phyloP scores from a whole-genome alignment of 2,888 invertebrate species.

The Ophioninae sp. region DNA sequence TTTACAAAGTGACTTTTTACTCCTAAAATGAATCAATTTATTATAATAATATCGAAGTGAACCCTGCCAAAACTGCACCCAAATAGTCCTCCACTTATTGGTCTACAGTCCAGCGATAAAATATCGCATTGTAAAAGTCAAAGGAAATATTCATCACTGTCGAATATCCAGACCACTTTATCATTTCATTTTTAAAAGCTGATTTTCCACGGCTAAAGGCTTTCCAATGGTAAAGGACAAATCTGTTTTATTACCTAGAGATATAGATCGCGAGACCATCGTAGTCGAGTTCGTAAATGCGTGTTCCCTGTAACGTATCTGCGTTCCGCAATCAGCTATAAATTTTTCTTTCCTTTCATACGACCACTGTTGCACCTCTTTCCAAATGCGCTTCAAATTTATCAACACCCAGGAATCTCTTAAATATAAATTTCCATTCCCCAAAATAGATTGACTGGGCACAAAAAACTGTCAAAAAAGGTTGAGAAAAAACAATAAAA shows the following conservation, averaged over 20 bases:
- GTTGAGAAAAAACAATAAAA: neutral
- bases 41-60: neutral
- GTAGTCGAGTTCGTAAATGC: neutral
- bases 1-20: no score
- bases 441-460: conserved; percentile 22
- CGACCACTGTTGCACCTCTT: conserved; percentile 33
- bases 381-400: conserved; percentile 27
- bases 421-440: conserved; percentile 16
- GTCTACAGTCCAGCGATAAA: neutral
- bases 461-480: neutral
- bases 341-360: conserved; percentile 33
- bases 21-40: neutral
- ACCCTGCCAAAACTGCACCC: neutral
- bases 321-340: conserved; percentile 17
- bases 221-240: neutral
- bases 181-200: neutral
- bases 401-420: conserved; percentile 18
- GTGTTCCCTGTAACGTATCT: conserved; percentile 5
- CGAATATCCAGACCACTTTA: neutral
- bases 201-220: neutral
- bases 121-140: neutral
- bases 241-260: neutral
- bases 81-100: neutral
- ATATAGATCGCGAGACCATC: conserved; percentile 6
- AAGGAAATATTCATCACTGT: neutral